Conservation (phyloP, 1,140 invertebrate genomes). For the Lucilia sericata region DNA sequence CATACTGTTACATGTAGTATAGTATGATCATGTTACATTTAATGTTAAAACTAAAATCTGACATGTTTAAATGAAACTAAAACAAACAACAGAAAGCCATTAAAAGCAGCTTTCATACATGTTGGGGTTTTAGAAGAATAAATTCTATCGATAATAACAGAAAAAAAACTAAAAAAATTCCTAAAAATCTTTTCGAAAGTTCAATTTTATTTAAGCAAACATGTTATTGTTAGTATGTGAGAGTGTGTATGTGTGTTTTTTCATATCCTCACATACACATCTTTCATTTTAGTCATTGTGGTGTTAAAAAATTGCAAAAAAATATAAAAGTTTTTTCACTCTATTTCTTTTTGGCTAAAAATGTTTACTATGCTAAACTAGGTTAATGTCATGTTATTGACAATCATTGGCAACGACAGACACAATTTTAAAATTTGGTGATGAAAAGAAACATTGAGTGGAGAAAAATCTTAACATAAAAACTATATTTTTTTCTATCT, state of each 20-base stretch:
- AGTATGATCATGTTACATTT: constrained; percentile 8
- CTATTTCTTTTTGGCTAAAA: constrained; percentile 12
- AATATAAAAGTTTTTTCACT: background rate
- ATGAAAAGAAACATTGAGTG: background rate
- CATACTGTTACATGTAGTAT: background rate
- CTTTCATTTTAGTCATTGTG: background rate
- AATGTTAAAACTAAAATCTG: constrained; percentile 24
- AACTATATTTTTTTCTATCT: background rate
- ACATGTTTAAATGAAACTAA: constrained; percentile 12
- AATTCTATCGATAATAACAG: background rate
- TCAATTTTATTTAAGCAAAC: constrained; percentile 17
- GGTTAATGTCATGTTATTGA: constrained; percentile 29
- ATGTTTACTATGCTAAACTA: constrained; percentile 23
- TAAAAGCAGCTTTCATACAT: constrained; percentile 9
- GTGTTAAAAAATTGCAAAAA: background rate
- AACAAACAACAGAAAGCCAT: constrained; percentile 24
- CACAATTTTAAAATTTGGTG: background rate
- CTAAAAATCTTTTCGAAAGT: background rate
- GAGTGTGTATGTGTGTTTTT: background rate
- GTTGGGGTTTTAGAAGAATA: background rate
- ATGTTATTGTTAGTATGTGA: background rate
- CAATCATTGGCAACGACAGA: constrained; percentile 26
- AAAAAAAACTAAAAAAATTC: background rate
- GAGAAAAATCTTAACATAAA: background rate
- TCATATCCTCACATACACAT: background rate